Base-by-base conservation (phyloP, 1,140 invertebrate species). In the Drosophila nigrodunni region DNA sequence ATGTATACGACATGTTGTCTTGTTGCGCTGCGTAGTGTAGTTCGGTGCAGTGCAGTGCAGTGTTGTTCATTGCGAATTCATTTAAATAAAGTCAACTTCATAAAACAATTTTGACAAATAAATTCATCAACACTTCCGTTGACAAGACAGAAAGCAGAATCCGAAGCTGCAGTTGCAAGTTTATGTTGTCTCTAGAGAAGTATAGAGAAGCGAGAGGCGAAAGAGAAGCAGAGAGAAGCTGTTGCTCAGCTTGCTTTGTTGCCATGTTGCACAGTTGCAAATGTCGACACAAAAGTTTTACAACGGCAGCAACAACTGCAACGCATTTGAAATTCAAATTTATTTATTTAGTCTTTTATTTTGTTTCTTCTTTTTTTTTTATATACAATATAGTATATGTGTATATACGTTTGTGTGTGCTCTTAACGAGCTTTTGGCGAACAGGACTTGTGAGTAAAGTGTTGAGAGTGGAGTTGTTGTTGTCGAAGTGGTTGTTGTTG, bases 91-190 rank as follows among this genome's bases (percentile, higher is more conserved):
- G 62, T 80, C 62, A 62, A 67, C 62, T 77, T 68, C 71, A 71
- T 83, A 82, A 80, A 88, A 79, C 81, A 74, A 87, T 82, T 89
- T 89, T 81, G 81, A 90, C 85, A 89, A 89, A 89, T 89, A 83
- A 89, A 90, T 89, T 89, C 81, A 89, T 89, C 85, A 89, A 89
- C 85, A 89, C 85, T 79, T 85, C 66, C 75, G 85, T 70, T 89
- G 86, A 89, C 85, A 85, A 85, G 73, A 47, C 59, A 64, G 57
- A 71, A 50, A 39, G 44, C 49, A 62, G 34, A 58, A 43, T 55
- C 46, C 43, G 61, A 11, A 41, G 34, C 18, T 43, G 35, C 3
- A 44, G 58, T 15, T 34, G 58, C 2, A 43, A 58, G 55, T 25
- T 43, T 3, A 10, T 39, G 52, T 8, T 50, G 47, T 11, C 11